A percentile compares a stretch with the other conserved stretches of the same genome.
These are phyloP conservation scores for Perdix hodgsoniae DNA, from an alignment of 2,797 vertebrate species.

Conservation along the genomic window DNA sequence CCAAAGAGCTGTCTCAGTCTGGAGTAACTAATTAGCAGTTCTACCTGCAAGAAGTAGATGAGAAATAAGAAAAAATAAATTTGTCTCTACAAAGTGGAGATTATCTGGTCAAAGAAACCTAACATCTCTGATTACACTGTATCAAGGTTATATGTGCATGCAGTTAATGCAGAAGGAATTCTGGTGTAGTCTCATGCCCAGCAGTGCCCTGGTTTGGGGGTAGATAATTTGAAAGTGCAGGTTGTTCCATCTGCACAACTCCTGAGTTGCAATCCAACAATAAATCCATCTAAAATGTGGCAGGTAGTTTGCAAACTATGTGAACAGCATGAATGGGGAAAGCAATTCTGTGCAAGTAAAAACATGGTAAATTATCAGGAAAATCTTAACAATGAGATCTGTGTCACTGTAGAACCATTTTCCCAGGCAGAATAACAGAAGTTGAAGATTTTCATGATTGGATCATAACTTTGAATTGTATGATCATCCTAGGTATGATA, in stretches of 20 bases:
- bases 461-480: neutral
- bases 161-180: neutral
- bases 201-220: neutral
- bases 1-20: neutral
- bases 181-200: neutral
- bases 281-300: neutral
- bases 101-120: neutral
- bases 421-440: constrained; percentile 5
- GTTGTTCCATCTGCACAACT: neutral
- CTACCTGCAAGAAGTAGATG: neutral
- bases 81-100: neutral
- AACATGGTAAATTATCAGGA: neutral
- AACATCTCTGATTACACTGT: neutral
- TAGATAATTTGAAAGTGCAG: neutral
- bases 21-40: neutral
- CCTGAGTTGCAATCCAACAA: neutral
- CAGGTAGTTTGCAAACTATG: neutral
- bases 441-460: neutral
- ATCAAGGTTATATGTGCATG: neutral
- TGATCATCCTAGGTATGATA: neutral
- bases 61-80: neutral
- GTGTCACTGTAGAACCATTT: constrained; percentile 20
- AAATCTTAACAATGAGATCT: constrained; percentile 24
- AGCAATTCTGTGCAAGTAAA: neutral
- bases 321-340: neutral